Percentiles rank a stretch among this genome's conserved stretches.
phyloP scores from a whole-genome alignment of 2,888 invertebrate species.

The Melieria crassipennis region DNA sequence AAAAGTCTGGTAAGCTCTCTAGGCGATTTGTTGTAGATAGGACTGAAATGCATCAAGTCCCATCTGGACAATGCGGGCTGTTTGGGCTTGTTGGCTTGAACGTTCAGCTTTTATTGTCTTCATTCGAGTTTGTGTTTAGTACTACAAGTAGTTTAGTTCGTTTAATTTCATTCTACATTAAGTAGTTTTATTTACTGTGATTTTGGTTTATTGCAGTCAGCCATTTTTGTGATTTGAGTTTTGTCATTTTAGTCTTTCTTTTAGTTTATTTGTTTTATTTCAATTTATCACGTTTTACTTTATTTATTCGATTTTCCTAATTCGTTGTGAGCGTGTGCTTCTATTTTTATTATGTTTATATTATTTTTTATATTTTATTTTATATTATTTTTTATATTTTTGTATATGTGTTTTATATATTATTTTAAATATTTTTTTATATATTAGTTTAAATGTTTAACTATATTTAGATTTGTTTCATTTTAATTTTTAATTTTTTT shows the following conservation, averaged over 20 bases:
- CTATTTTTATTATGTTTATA: not conserved
- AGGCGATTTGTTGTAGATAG: too few species aligned
- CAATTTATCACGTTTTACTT: not conserved
- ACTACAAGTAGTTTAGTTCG: too few species aligned
- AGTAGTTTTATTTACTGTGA: too few species aligned
- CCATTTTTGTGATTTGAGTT: too few species aligned
- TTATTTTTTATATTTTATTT: not conserved
- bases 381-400: not conserved
- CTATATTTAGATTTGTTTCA: not conserved
- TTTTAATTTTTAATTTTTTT: not conserved
- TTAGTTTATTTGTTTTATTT: slow-evolving; percentile 6
- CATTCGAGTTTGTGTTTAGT: too few species aligned
- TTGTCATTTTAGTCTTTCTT: not conserved
- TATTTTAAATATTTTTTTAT: not conserved
- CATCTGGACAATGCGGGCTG: too few species aligned
- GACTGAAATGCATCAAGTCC: too few species aligned
- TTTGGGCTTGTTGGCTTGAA: too few species aligned
- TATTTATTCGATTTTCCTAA: not conserved
- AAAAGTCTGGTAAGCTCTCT: too few species aligned
- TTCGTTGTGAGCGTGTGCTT: not conserved
- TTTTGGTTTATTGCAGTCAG: too few species aligned
- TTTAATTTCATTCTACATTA: too few species aligned
- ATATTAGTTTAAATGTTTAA: not conserved
- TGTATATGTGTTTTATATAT: not conserved
- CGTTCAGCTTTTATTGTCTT: too few species aligned